A percentile compares a stretch with the other conserved stretches of the same genome.
These are phyloP conservation scores for Armadillidium nasatum DNA, from an alignment of 1,140 invertebrate genomes.

Conservation along the genomic window DNA sequence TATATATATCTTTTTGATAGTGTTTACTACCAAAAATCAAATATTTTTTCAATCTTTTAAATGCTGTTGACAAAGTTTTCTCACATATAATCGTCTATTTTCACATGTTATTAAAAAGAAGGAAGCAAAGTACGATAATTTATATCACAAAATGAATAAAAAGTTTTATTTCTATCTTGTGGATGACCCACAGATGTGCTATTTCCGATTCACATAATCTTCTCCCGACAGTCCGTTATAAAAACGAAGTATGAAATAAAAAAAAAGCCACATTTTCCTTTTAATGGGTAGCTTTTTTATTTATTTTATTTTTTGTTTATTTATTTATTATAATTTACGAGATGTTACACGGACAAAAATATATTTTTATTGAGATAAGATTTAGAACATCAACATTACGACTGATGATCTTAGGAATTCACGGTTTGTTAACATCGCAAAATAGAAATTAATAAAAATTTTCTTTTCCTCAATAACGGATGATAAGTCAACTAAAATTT, in stretches of 20 bases:
- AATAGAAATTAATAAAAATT: too few species aligned
- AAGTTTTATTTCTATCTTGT: background rate
- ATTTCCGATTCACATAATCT: slow-evolving; percentile 4
- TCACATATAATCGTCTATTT: background rate
- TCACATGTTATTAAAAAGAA: background rate
- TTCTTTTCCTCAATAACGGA: too few species aligned
- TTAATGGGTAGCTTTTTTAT: background rate
- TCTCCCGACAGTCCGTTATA: background rate
- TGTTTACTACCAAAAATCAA: too few species aligned
- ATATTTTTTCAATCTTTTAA: too few species aligned
- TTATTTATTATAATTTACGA: background rate
- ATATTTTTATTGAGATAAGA: too few species aligned
- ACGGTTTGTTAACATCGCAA: too few species aligned
- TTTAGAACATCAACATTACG: too few species aligned
- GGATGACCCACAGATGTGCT: slow-evolving; percentile 3
- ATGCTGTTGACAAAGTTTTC: background rate
- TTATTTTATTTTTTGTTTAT: background rate
- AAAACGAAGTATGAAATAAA: background rate
- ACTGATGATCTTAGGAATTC: too few species aligned
- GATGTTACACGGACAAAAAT: background rate
- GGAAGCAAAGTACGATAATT: background rate
- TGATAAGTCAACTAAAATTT: background rate
- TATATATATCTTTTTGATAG: too few species aligned
- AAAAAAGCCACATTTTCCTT: background rate
- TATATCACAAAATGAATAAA: background rate